A percentile compares a stretch with the other conserved stretches of the same genome.
These are phyloP conservation scores for Eupithecia subumbrata DNA, from an alignment of 2,888 invertebrate species.

Conservation along the genomic window DNA sequence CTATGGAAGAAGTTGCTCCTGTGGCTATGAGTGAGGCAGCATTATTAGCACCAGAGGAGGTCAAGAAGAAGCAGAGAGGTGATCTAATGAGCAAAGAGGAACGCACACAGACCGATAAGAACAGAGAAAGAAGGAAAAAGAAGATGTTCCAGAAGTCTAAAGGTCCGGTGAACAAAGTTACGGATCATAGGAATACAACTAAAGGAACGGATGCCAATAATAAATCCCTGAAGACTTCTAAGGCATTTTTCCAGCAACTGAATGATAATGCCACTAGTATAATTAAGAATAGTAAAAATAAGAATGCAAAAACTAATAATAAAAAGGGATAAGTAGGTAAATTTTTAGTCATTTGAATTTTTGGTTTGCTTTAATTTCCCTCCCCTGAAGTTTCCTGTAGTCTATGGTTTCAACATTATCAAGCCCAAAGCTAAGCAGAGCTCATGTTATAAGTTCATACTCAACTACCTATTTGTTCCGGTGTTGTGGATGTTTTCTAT, in stretches of 20 bases:
- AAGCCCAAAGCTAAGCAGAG: no score
- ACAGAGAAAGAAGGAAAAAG: constrained; percentile 93
- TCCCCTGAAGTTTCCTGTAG: not conserved
- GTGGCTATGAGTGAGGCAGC: constrained; percentile 93
- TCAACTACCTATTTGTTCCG: no score
- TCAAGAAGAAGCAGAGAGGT: constrained; percentile 86
- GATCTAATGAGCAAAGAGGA: constrained; percentile 89
- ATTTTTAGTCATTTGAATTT: not conserved
- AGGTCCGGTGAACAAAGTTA: constrained; percentile 72
- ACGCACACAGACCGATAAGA: constrained; percentile 93
- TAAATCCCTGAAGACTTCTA: constrained; percentile 86
- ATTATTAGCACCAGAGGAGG: constrained; percentile 96
- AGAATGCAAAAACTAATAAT: constrained; percentile 65
- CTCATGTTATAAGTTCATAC: no score
- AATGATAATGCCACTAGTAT: constrained; percentile 87
- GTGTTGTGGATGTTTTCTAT: no score
- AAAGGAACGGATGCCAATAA: constrained; percentile 85
- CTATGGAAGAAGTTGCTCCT: constrained; percentile 98
- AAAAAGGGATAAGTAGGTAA: constrained; percentile 62
- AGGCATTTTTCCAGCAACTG: constrained; percentile 93
- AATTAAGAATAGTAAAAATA: constrained; percentile 66
- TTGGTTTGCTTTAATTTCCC: not conserved
- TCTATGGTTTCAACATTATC: no score
- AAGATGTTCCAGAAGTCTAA: constrained; percentile 88
- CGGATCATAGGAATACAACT: constrained; percentile 80